phyloP scores from a whole-genome alignment of 1,140 invertebrate genomes.

The Catajapyx aquilonaris region DNA sequence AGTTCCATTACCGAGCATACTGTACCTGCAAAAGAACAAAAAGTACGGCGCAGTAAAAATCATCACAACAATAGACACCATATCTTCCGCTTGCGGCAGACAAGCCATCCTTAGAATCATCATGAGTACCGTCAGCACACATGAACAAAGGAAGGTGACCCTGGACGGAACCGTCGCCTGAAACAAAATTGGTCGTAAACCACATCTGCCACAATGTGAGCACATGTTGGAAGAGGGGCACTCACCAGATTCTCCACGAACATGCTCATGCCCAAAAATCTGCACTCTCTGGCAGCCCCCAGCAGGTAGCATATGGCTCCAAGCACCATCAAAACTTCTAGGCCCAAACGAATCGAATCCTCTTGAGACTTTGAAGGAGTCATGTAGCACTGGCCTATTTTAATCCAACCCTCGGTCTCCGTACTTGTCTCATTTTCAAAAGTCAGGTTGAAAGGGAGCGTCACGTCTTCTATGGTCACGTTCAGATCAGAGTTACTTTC shows the following conservation, averaged over 20 bases:
- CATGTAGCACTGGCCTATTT: too few species aligned
- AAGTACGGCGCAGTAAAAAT: slow-evolving; percentile 90
- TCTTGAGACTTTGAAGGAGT: neutral
- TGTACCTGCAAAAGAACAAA: slow-evolving; percentile 94
- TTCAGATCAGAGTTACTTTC: too few species aligned
- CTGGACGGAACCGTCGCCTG: slow-evolving; percentile 72
- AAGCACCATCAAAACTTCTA: slow-evolving; percentile 46
- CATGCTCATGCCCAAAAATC: slow-evolving; percentile 67
- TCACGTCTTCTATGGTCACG: too few species aligned
- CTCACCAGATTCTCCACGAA: slow-evolving; percentile 75
- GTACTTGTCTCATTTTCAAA: too few species aligned
- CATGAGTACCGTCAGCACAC: slow-evolving; percentile 61
- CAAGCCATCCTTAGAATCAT: slow-evolving; percentile 67
- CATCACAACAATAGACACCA: slow-evolving; percentile 81
- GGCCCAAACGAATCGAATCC: slow-evolving; percentile 37
- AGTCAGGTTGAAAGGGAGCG: too few species aligned
- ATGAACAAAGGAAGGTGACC: slow-evolving; percentile 85
- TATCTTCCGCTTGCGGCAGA: slow-evolving; percentile 64
- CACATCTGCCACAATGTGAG: too few species aligned
- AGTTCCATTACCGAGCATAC: too few species aligned
- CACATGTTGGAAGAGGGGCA: too few species aligned
- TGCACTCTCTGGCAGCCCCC: slow-evolving; percentile 54
- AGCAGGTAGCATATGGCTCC: slow-evolving; percentile 61
- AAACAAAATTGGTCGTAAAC: too few species aligned
- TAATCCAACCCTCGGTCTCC: too few species aligned